Base-by-base conservation (phyloP, 1,140 invertebrate species). In the Leptinotarsa lineolata region DNA sequence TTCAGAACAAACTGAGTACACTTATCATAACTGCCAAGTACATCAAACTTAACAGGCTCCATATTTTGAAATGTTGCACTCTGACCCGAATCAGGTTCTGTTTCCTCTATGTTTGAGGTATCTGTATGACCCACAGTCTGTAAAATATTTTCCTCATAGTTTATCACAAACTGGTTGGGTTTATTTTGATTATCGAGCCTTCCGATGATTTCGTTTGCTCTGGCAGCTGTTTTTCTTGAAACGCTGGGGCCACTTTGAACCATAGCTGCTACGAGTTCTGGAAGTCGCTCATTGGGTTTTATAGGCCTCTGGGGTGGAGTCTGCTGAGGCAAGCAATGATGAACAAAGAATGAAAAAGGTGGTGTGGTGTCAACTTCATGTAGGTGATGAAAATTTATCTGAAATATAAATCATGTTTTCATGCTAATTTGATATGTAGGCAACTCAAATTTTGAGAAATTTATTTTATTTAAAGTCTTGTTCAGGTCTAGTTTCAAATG, bases 311-410 rank as follows among this genome's bases (percentile, higher is more conserved):
- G 79, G 18, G 79, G 79, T 21, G 76, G 59, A 69, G 83, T 81
- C 45, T 72, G 61, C 68, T 81, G 77, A 8, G 82, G 79, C n/a
- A 80, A 73, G 77, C 83, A 84, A 24, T 73, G 72, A 71, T 84
- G 83, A 4, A 83, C 81, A 78, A 83, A 83, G 70, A 81, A 83
- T 59, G 81, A 45, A 72, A 72, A 80, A 48, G 77, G 70, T 67
- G 78, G 44, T 3, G 68, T 70, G 11, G 74, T 78, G 66, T 82
- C 78, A 11, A 82, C 79, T 72, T 74, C 18, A 73, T 84, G 83
- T 71, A 84, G 74, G 78, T 84, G 83, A 6, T 72, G 75, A 64
- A 83, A 84, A 73, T 81, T 83, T 18, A 83, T 79, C 82, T 84
- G 69, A 72, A 81, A 82, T 72, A 72, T 30, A n/a, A 72, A 39